phyloP scores from a whole-genome alignment of 35 echinoderm and acorn worm species.

The Chiridota heheva region DNA sequence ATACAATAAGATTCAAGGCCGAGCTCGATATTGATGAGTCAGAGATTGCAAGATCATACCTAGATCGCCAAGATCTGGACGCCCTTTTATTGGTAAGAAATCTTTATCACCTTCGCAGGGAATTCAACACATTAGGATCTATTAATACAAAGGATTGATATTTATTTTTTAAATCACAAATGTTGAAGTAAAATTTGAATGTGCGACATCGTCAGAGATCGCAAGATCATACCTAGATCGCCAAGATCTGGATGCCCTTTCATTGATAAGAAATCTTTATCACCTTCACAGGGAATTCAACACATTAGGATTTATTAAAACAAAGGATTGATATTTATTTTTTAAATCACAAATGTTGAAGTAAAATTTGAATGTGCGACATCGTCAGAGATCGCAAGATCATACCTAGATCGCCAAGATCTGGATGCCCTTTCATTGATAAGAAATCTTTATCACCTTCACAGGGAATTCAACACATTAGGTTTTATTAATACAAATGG shows the following conservation, averaged over 20 bases:
- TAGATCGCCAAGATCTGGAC: constrained; percentile 82
- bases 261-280: background rate
- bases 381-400: constrained; percentile 72
- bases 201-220: background rate
- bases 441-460: too few relatives aligned
- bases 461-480: background rate
- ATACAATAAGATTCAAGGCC: constrained; percentile 85
- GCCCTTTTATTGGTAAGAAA: constrained; percentile 68
- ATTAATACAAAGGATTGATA: background rate
- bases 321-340: background rate
- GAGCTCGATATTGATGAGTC: constrained; percentile 91
- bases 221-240: background rate
- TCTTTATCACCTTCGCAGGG: too few relatives aligned
- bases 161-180: background rate
- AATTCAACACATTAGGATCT: background rate
- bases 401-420: constrained; percentile 88
- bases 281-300: background rate
- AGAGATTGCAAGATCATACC: constrained; percentile 88
- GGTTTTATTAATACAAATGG: background rate
- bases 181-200: background rate
- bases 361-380: background rate
- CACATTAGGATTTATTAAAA: background rate
- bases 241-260: background rate
- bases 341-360: background rate
- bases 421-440: constrained; percentile 75